Evolutionary conservation across 2,797 vertebrate genomes (phyloP), one percentile per base, ranked within the genome.

Genomic region (Sebastes cheni): DNA sequence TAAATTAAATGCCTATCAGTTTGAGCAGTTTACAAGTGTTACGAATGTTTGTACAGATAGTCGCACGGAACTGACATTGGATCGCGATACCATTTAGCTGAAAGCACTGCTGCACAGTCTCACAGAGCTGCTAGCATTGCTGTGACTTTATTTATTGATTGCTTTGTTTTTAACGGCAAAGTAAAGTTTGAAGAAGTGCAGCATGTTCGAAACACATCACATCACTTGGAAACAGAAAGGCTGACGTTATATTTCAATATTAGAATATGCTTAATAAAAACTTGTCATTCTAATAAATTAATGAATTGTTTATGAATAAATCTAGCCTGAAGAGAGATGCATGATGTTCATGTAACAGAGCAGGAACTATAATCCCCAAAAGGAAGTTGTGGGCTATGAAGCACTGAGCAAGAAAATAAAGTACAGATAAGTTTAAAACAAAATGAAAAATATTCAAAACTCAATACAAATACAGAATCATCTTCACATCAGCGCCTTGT

Each of bases 21-120:
- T 36, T 36, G 36, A 36, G 36, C 36, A 36, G 36, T 13, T 36
- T 13, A 36, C 36, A 36, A 13, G 36, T 36, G 34, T 12, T 36
- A 36, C 34, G 0, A 36, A 36, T 36, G 36, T 36, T 36, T 36
- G 36, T 36, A 36, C 34, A 0, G 34, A 0, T 36, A 36, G 36
- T 36, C 36, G 2, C 36, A 13, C 36, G 12, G 12, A 36, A 36
- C 12, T 36, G 36, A 36, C 36, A 36, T 36, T 36, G 36, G 36
- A 36, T 36, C 11, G 34, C 11, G 11, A 36, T 36, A 36, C 34
- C 0, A 36, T 36, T 36, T 36, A 36, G 34, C 34, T 36, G 0
- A 36, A 36, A 36, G 34, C 34, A 36, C 34, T 36, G 11, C 34
- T 36, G 34, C 0, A 36, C 34, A 36, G 34, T 36, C 34, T 36